Conservation (phyloP, 2,797 vertebrate genomes). For the Podarcis lilfordi region DNA sequence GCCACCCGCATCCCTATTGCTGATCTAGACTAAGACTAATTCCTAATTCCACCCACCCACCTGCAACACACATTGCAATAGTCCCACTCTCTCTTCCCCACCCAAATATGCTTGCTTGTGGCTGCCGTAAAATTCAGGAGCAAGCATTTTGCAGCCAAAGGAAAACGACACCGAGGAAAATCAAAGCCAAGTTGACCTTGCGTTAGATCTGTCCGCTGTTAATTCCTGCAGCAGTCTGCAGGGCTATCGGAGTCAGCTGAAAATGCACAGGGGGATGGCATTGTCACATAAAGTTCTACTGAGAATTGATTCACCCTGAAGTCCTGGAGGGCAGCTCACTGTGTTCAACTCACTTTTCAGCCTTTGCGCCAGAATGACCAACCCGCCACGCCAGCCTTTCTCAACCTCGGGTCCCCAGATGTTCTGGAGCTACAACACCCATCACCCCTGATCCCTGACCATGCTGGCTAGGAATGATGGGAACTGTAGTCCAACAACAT, state of each 20-base stretch:
- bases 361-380: too few relatives aligned
- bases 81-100: too few relatives aligned
- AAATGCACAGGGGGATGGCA: constrained; percentile 44
- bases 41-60: too few relatives aligned
- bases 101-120: not conserved
- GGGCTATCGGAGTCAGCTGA: constrained; percentile 45
- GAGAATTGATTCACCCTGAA: constrained; percentile 52
- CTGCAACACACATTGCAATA: not conserved
- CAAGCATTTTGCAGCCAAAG: not conserved
- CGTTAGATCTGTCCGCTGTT: constrained; percentile 1
- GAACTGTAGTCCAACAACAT: too few relatives aligned
- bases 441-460: too few relatives aligned
- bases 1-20: too few relatives aligned
- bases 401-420: too few relatives aligned
- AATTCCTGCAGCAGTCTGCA: constrained; percentile 5
- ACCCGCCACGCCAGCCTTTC: too few relatives aligned
- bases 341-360: constrained; percentile 4
- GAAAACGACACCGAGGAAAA: not conserved
- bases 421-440: too few relatives aligned
- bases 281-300: constrained; percentile 55
- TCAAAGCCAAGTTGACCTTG: not conserved
- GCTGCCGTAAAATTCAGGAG: not conserved
- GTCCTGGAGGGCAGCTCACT: not conserved
- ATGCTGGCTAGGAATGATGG: too few relatives aligned
- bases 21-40: too few relatives aligned